Conservation (phyloP, 2,888 invertebrate genomes). For the Aquatica leii region DNA sequence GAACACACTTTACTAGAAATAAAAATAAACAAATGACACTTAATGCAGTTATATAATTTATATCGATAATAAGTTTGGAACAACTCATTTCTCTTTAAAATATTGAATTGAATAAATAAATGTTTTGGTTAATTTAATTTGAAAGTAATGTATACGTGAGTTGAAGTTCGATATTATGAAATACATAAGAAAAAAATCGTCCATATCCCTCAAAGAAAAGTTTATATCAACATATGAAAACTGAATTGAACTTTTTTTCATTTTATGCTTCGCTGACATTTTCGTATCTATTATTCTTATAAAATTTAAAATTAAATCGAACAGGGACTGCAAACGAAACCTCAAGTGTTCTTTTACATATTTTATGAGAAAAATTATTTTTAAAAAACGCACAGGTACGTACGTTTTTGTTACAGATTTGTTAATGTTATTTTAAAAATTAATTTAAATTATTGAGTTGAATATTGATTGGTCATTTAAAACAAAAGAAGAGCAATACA, state of each 20-base stretch:
- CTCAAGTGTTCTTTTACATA: constrained; percentile 29
- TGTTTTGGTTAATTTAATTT: no score
- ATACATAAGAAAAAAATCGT: constrained; percentile 2
- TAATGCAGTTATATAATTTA: no score
- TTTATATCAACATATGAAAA: constrained; percentile 42
- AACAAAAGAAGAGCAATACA: no score
- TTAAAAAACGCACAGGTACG: constrained; percentile 5
- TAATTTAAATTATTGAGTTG: no score
- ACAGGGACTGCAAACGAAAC: constrained; percentile 27
- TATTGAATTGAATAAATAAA: no score
- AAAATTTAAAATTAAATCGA: constrained; percentile 38
- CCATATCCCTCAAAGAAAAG: constrained; percentile 13
- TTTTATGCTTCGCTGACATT: constrained; percentile 32
- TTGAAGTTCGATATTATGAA: constrained; percentile 11
- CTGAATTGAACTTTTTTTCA: constrained; percentile 25
- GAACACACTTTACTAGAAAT: no score
- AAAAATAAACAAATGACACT: no score
- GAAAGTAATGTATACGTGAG: not conserved
- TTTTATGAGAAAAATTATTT: constrained; percentile 26
- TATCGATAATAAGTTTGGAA: no score
- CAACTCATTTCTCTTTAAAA: no score
- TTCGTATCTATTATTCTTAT: constrained; percentile 34
- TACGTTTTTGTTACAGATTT: not conserved
- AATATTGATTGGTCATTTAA: no score
- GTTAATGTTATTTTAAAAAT: no score